Evolutionary conservation across 2,888 invertebrate species (phyloP).

Genomic region (Mythimna albipuncta): DNA sequence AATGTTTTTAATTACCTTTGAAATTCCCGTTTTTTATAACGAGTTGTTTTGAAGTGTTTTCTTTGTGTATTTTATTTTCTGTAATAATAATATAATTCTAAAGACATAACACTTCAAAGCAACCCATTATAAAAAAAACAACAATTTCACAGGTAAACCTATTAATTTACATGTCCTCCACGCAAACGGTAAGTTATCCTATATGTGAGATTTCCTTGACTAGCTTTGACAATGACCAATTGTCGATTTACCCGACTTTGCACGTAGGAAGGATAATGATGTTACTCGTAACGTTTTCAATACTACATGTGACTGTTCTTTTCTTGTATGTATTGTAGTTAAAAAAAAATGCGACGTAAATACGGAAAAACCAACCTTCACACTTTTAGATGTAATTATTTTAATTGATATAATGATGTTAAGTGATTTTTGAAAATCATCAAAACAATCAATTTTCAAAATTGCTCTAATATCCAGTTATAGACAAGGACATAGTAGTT

Average conservation of each 20-base stretch:
- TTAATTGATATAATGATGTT: conserved; percentile 16
- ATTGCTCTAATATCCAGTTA: background rate
- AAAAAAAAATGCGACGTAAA: conserved; percentile 9
- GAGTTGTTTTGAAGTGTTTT: no score
- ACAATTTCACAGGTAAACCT: no score
- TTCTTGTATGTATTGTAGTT: conserved; percentile 1
- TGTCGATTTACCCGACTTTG: conserved; percentile 52
- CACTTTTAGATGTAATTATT: conserved; percentile 20
- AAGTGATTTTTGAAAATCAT: background rate
- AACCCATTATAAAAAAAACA: no score
- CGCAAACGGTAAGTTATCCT: conserved; percentile 25
- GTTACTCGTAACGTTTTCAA: conserved; percentile 27
- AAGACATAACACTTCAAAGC: no score
- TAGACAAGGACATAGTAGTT: background rate
- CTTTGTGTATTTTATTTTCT: no score
- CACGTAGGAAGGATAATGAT: conserved; percentile 57
- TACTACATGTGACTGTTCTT: conserved; percentile 32
- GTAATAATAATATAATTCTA: no score
- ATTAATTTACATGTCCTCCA: conserved; percentile 4
- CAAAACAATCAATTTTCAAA: background rate
- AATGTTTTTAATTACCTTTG: conserved; percentile 2
- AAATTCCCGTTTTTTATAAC: no score
- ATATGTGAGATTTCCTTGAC: conserved; percentile 48
- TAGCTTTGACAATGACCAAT: conserved; percentile 57
- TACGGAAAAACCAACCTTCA: conserved; percentile 31